Conservation (phyloP, 2,113 vertebrate species). For the Podarcis muralis region DNA sequence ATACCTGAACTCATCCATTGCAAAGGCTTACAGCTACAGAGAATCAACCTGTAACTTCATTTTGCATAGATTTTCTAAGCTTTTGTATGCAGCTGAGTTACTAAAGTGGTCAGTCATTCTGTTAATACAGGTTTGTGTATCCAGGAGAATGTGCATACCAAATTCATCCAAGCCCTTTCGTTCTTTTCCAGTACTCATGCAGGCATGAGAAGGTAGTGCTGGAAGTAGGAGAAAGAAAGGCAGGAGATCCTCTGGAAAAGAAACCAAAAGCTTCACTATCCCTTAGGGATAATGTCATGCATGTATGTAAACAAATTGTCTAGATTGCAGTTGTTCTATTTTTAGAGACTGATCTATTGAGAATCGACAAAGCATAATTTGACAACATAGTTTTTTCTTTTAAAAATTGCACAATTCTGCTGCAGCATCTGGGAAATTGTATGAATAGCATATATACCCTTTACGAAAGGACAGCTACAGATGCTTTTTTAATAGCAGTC, state of each 20-base stretch:
- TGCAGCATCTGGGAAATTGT: constrained; percentile 14
- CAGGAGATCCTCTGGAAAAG: background rate
- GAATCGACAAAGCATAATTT: background rate
- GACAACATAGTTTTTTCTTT: background rate
- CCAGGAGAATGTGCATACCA: background rate
- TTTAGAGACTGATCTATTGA: background rate
- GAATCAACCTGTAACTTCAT: background rate
- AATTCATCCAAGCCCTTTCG: background rate
- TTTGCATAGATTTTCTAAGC: background rate
- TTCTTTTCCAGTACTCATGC: background rate
- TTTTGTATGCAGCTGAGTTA: background rate
- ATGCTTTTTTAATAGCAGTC: constrained; percentile 38
- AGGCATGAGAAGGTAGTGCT: background rate
- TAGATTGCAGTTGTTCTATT: background rate
- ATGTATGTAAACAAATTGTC: background rate
- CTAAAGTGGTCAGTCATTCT: background rate
- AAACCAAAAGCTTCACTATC: background rate
- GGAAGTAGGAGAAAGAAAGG: background rate
- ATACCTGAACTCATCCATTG: background rate
- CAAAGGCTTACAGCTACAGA: background rate
- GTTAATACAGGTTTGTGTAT: too few species aligned
- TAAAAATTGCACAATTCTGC: constrained; percentile 16
- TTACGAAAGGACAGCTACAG: constrained; percentile 23
- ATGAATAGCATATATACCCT: constrained; percentile 48
- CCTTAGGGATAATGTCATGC: background rate